phyloP scores from a whole-genome alignment of 1,140 invertebrate species.

The Danaus melanippus region DNA sequence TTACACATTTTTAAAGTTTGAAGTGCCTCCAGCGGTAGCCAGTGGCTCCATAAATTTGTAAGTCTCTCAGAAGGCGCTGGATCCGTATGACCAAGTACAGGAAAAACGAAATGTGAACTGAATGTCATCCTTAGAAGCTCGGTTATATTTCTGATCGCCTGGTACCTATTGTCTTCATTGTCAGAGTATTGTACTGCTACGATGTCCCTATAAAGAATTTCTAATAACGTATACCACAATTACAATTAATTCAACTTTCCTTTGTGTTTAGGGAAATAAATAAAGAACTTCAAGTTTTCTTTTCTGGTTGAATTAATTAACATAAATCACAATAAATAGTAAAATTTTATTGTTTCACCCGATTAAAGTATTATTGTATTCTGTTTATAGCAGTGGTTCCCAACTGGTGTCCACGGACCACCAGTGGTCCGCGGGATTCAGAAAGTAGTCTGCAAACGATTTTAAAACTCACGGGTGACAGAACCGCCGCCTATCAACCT shows the following conservation, averaged over 20 bases:
- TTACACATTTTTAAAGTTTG: constrained; percentile 84
- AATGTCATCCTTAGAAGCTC: constrained; percentile 84
- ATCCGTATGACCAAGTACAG: constrained; percentile 83
- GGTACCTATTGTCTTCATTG: constrained; percentile 48
- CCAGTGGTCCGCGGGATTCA: no score
- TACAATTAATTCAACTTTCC: background rate
- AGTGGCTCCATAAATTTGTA: constrained; percentile 83
- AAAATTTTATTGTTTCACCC: no score
- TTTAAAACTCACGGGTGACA: no score
- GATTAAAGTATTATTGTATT: no score
- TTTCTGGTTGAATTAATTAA: no score
- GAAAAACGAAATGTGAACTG: constrained; percentile 87
- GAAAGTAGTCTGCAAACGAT: no score
- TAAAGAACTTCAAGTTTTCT: no score
- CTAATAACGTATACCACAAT: background rate
- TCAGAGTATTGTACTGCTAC: constrained; percentile 47
- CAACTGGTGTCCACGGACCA: no score
- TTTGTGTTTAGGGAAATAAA: background rate
- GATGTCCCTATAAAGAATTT: constrained; percentile 48
- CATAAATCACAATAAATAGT: no score
- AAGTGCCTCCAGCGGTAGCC: constrained; percentile 86
- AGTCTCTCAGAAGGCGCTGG: constrained; percentile 73
- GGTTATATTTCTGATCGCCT: constrained; percentile 81
- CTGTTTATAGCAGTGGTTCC: no score
- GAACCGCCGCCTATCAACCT: no score